Percentiles rank a stretch among this genome's conserved stretches.
Evolutionary conservation across 1,140 invertebrate genomes (phyloP).

Genomic region (Nasonia longicornis): DNA sequence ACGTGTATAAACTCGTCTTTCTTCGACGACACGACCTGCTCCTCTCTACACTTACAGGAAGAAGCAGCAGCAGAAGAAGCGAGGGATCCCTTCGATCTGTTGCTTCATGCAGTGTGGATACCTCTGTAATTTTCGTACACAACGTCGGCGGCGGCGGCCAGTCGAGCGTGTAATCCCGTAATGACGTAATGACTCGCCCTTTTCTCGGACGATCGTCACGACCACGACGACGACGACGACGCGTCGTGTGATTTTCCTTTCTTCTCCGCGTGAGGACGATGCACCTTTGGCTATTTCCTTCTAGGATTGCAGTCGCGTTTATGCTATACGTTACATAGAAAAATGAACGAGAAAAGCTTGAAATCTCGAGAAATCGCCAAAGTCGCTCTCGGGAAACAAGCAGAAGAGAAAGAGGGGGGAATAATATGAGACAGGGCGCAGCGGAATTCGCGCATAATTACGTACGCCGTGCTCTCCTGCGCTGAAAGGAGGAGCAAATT

Average conservation of each 20-base stretch:
- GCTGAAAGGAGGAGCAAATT: neutral
- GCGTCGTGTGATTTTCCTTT: neutral
- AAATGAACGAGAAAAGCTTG: too few species aligned
- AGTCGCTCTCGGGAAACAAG: neutral
- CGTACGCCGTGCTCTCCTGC: neutral
- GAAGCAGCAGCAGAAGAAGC: too few species aligned
- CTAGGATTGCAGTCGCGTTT: neutral
- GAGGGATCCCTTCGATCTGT: neutral
- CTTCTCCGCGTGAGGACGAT: neutral
- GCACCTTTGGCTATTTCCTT: neutral
- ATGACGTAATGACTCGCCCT: conserved; percentile 53
- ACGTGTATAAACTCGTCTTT: neutral
- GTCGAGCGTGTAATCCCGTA: conserved; percentile 55
- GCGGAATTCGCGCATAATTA: conserved; percentile 4
- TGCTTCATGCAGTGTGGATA: neutral
- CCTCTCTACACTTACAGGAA: neutral
- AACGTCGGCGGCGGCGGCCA: conserved; percentile 46
- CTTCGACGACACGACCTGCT: neutral
- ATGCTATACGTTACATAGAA: too few species aligned
- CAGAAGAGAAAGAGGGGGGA: neutral
- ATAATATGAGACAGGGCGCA: neutral
- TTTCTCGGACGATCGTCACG: neutral
- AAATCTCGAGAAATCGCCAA: neutral
- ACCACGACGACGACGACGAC: neutral
- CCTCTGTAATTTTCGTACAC: conserved; percentile 44